Base-by-base conservation (phyloP, 2,113 vertebrate species). In the Psilopsiagon aurifrons region DNA sequence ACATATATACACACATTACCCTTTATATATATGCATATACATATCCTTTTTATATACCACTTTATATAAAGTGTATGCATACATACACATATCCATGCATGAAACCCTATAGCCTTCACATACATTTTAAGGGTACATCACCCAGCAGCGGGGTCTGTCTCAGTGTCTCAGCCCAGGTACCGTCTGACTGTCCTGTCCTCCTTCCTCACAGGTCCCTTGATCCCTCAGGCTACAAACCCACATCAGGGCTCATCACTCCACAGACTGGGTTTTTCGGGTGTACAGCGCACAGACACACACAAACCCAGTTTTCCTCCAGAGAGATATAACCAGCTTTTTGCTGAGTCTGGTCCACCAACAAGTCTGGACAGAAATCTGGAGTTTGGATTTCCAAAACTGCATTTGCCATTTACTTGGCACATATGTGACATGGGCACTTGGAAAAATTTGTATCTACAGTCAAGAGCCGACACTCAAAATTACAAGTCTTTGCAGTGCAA, bases 21-120 rank as follows among this genome's bases (percentile, higher is more conserved):
- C 57, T 60, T 54, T 14, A 22, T 8, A 10, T 7, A 0, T 10
- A 9, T 49, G 35, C 71, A 54, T 14, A 39, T 1, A 13, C 23
- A 63, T 20, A 43, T 11, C 19, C 28, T 33, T 51, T 6, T 28
- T 16, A 29, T 2, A 11, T 35, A 47, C 3, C 52, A 33, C 24
- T 17, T 6, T 4, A 8, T 2, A 10, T 1, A 1, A 1, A 9
- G n/a, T 3, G 5, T 9, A 25, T n/a, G 10, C 22, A 22, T 8
- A 7, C 1, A 6, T 2, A 16, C 20, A 4, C 4, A 3, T 14
- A 6, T 10, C 33, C 57, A 24, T 59, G 33, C 57, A 35, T 1
- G 67, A 24, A 55, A 10, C 17, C 33, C 83, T 28, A 9, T 5
- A 41, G 2, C 25, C 20, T 16, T 39, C 6, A 33, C 46, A 10